Conservation (phyloP, 1,140 invertebrate species). For the Pinna nobilis region DNA sequence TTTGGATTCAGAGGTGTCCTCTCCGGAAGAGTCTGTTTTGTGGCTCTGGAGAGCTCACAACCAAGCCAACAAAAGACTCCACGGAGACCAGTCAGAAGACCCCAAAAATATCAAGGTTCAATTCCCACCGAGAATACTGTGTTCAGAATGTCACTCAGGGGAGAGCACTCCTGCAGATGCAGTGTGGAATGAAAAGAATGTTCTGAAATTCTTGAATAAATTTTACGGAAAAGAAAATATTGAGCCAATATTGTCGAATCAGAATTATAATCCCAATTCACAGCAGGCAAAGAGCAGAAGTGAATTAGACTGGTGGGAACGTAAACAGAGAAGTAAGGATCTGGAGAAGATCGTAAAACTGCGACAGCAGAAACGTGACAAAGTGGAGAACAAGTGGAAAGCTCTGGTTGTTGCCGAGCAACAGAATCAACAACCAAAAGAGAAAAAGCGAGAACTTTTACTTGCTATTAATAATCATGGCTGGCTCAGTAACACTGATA, state of each 20-base stretch:
- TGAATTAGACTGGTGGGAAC: constrained; percentile 68
- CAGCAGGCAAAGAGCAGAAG: constrained; percentile 9
- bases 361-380: constrained; percentile 30
- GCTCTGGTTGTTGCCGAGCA: neutral
- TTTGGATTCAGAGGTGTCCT: constrained; percentile 82
- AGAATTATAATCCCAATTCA: neutral
- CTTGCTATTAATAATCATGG: no score
- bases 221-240: constrained; percentile 79
- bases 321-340: constrained; percentile 56
- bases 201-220: constrained; percentile 84
- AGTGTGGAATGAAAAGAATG: constrained; percentile 82
- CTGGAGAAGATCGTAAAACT: constrained; percentile 56
- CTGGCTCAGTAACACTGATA: constrained; percentile 77
- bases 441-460: neutral
- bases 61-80: constrained; percentile 87
- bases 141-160: constrained; percentile 81
- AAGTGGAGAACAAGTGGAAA: constrained; percentile 30
- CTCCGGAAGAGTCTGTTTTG: constrained; percentile 85
- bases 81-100: constrained; percentile 92
- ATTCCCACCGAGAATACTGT: constrained; percentile 85
- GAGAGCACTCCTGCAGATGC: constrained; percentile 66
- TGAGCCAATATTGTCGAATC: constrained; percentile 21
- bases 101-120: constrained; percentile 91
- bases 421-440: neutral
- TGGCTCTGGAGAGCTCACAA: constrained; percentile 98